phyloP scores from a whole-genome alignment of 2,797 vertebrate genomes.

The Austrolebias charrua region DNA sequence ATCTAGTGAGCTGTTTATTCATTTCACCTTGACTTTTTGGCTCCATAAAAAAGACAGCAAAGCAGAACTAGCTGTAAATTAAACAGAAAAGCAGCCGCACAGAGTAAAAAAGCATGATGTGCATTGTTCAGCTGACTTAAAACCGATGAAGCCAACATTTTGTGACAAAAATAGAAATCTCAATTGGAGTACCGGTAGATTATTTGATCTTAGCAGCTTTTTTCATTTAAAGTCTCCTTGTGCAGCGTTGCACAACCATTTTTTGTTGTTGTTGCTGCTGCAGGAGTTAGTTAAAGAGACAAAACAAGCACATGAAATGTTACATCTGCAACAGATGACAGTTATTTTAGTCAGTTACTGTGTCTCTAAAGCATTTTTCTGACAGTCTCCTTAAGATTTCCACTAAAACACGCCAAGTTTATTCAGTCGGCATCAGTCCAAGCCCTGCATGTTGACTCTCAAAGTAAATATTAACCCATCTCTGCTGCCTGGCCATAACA shows the following conservation, averaged over 20 bases:
- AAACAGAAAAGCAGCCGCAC: neutral
- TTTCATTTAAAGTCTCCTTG: neutral
- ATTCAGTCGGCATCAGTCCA: neutral
- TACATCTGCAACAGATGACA: neutral
- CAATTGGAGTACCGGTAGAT: neutral
- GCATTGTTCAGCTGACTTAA: neutral
- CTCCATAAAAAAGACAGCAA: neutral
- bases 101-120: neutral
- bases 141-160: constrained; percentile 11
- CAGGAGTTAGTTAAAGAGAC: neutral
- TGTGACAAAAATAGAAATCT: neutral
- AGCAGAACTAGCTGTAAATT: neutral
- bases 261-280: neutral
- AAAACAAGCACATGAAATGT: neutral
- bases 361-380: neutral
- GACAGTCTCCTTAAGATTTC: neutral
- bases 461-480: constrained; percentile 12
- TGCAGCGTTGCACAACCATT: neutral
- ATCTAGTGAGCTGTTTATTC: neutral
- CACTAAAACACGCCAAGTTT: too few relatives aligned
- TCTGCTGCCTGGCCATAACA: neutral
- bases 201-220: neutral
- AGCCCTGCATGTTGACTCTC: constrained; percentile 3
- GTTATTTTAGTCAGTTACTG: neutral
- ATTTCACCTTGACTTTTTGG: constrained; percentile 6